phyloP scores from a whole-genome alignment of 2,113 vertebrate species.

The Saccopteryx leptura region DNA sequence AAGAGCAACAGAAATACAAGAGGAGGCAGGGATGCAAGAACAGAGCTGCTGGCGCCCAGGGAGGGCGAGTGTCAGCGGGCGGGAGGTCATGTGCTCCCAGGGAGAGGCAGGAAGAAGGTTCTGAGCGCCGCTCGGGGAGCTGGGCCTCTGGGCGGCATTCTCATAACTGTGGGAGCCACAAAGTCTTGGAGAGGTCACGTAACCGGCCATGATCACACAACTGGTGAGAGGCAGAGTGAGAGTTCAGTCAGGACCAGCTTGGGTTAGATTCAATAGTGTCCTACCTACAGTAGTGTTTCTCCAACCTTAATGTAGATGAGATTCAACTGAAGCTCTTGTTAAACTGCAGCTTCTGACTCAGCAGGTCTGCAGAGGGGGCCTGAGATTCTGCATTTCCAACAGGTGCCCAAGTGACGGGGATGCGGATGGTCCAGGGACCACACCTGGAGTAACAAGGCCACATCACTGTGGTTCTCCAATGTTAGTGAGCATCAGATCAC shows the following conservation, averaged over 20 bases:
- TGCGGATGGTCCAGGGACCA: not conserved
- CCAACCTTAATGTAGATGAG: not conserved
- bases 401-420: not conserved
- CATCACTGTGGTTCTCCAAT: not conserved
- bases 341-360: not conserved
- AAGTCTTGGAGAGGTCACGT: not conserved
- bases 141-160: not conserved
- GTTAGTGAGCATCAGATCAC: not conserved
- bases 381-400: not conserved
- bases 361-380: not conserved
- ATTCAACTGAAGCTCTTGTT: not conserved
- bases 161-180: not conserved
- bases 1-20: slow-evolving; percentile 62
- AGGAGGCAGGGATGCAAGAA: not conserved
- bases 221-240: not conserved
- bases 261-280: accelerated
- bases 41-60: not conserved
- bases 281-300: not conserved
- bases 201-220: not conserved
- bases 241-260: not conserved
- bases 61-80: not conserved
- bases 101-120: slow-evolving; percentile 78
- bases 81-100: not conserved
- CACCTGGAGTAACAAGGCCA: not conserved
- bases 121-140: slow-evolving; percentile 60